phyloP scores from a whole-genome alignment of 2,888 invertebrate species.

The Macrophya alboannulata region DNA sequence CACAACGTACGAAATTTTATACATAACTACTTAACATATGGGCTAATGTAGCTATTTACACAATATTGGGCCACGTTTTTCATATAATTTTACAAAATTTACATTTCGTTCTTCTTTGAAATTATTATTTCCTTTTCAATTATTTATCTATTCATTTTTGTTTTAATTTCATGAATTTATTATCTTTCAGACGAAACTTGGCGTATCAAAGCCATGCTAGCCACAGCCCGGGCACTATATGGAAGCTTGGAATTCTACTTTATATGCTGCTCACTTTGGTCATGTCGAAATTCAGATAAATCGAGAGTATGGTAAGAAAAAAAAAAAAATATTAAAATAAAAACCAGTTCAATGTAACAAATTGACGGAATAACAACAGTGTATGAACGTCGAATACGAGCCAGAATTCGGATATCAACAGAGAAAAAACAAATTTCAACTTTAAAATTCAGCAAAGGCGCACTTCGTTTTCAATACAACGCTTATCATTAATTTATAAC shows the following conservation, averaged over 20 bases:
- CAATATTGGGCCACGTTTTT: conserved; percentile 67
- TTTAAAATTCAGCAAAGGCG: neutral
- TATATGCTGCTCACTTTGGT: conserved; percentile 57
- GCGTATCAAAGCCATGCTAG: conserved; percentile 48
- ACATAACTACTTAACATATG: conserved; percentile 73
- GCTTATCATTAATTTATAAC: conserved; percentile 29
- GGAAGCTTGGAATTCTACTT: conserved; percentile 72
- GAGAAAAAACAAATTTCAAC: conserved; percentile 11
- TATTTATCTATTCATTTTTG: conserved; percentile 47
- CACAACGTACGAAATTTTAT: conserved; percentile 77
- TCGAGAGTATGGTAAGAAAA: neutral
- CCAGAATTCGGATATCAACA: conserved; percentile 11
- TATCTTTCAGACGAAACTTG: conserved; percentile 40
- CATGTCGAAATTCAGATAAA: conserved; percentile 45
- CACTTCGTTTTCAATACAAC: conserved; percentile 2
- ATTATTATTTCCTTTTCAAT: conserved; percentile 43
- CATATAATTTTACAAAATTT: conserved; percentile 49
- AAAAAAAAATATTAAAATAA: neutral
- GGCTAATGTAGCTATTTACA: conserved; percentile 73
- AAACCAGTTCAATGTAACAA: neutral
- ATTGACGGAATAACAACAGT: neutral
- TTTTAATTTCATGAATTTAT: conserved; percentile 29
- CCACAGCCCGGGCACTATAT: conserved; percentile 67
- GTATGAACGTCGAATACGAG: neutral
- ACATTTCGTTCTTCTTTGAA: conserved; percentile 17